Evolutionary conservation across 2,888 invertebrate species (phyloP).

Genomic region (Eubasilissa splendida): DNA sequence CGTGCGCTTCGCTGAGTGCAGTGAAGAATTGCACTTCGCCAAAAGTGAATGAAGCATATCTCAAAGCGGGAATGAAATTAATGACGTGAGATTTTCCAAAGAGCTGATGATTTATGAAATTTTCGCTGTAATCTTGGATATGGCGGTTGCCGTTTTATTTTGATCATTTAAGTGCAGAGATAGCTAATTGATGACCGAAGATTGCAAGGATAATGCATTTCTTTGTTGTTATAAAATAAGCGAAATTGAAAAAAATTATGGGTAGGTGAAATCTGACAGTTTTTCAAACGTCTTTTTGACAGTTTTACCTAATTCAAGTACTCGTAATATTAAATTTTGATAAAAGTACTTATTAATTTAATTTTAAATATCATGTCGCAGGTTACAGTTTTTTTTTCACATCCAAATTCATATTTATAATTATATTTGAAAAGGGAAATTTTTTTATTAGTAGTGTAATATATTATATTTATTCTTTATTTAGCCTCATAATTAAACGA

Average conservation of each 20-base stretch:
- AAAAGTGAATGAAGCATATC: slow-evolving; percentile 22
- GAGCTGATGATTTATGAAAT: slow-evolving; percentile 35
- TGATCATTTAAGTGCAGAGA: slow-evolving; percentile 20
- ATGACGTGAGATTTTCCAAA: slow-evolving; percentile 25
- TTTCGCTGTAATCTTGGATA: slow-evolving; percentile 1
- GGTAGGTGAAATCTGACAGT: too few relatives aligned
- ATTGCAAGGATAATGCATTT: neutral
- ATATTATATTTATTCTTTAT: too few relatives aligned
- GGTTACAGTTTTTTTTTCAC: too few relatives aligned
- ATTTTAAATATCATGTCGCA: too few relatives aligned
- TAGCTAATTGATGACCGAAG: slow-evolving; percentile 21
- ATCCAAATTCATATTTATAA: too few relatives aligned
- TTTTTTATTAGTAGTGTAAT: too few relatives aligned
- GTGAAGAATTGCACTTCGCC: slow-evolving; percentile 24
- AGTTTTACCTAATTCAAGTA: neutral
- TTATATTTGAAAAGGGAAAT: too few relatives aligned
- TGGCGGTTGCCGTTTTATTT: neutral
- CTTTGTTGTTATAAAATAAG: neutral
- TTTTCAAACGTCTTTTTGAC: too few relatives aligned
- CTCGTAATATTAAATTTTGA: neutral
- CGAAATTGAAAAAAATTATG: too few relatives aligned
- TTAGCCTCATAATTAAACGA: too few relatives aligned
- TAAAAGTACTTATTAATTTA: neutral
- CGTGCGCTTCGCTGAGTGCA: slow-evolving; percentile 1
- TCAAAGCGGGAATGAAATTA: slow-evolving; percentile 36